These are phyloP conservation scores for Erynnis tages DNA, from an alignment of 2,888 invertebrate species.

Conservation along the genomic window DNA sequence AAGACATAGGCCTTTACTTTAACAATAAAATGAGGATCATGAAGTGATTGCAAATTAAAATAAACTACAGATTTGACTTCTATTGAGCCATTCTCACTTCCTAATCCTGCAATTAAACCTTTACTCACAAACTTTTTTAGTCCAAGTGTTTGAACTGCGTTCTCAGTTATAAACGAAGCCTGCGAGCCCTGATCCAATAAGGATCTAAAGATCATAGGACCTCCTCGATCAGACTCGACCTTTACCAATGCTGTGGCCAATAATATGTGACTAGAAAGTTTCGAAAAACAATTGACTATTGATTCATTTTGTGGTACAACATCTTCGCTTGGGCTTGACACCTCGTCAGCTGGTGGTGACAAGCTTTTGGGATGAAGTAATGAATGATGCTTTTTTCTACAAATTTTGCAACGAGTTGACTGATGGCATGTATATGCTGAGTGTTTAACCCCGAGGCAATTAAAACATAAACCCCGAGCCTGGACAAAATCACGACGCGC, in stretches of 20 bases:
- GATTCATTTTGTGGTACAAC: constrained; percentile 11
- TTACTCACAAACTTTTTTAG: constrained; percentile 26
- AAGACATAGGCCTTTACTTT: constrained; percentile 29
- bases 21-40: constrained; percentile 22
- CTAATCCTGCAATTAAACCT: constrained; percentile 21
- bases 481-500: constrained; percentile 30
- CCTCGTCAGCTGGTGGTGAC: background rate
- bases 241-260: constrained; percentile 33
- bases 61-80: too few species aligned
- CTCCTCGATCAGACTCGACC: constrained; percentile 28
- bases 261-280: constrained; percentile 22
- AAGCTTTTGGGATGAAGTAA: constrained; percentile 29
- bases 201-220: constrained; percentile 24
- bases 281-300: constrained; percentile 23
- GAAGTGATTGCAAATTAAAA: constrained; percentile 27
- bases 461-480: constrained; percentile 33
- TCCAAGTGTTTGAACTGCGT: constrained; percentile 28
- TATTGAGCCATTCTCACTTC: constrained; percentile 13
- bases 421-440: constrained; percentile 30
- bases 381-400: constrained; percentile 31
- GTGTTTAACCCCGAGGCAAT: constrained; percentile 35
- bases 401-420: constrained; percentile 28
- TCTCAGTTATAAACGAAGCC: constrained; percentile 37
- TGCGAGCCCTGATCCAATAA: constrained; percentile 38
- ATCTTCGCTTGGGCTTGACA: constrained; percentile 4